Evolutionary conservation across 2,888 invertebrate species (phyloP).

Genomic region (Diarsia brunnea): DNA sequence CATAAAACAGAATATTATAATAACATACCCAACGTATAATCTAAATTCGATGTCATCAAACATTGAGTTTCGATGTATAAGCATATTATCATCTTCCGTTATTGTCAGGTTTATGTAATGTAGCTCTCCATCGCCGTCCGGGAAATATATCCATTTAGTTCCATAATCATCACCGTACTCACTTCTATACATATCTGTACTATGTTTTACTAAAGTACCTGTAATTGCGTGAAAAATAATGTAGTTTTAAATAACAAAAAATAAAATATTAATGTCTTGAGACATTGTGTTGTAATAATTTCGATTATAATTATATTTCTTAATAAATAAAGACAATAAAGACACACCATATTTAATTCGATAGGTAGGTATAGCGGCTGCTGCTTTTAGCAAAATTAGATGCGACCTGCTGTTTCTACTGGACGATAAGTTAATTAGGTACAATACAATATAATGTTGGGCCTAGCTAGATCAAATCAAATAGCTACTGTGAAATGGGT

Average conservation of each 20-base stretch:
- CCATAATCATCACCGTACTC: slow-evolving; percentile 79
- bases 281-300: neutral
- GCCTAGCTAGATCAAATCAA: neutral
- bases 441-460: neutral
- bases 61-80: slow-evolving; percentile 42
- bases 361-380: too few species aligned
- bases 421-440: neutral
- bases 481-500: neutral
- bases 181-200: slow-evolving; percentile 27
- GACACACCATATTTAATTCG: neutral
- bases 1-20: neutral
- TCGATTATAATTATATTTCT: neutral
- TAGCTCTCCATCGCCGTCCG: slow-evolving; percentile 81
- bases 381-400: too few species aligned
- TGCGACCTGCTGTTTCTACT: neutral
- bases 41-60: slow-evolving; percentile 77
- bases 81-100: slow-evolving; percentile 28
- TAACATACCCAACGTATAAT: slow-evolving; percentile 80
- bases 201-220: slow-evolving; percentile 40
- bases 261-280: neutral
- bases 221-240: slow-evolving; percentile 6
- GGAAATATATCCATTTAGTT: slow-evolving; percentile 85
- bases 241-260: neutral
- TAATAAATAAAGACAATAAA: too few species aligned
- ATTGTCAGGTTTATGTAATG: slow-evolving; percentile 74